Evolutionary conservation across 2,888 invertebrate species (phyloP), one percentile per base, ranked within the genome.

Genomic region (Serrognathus titanus): DNA sequence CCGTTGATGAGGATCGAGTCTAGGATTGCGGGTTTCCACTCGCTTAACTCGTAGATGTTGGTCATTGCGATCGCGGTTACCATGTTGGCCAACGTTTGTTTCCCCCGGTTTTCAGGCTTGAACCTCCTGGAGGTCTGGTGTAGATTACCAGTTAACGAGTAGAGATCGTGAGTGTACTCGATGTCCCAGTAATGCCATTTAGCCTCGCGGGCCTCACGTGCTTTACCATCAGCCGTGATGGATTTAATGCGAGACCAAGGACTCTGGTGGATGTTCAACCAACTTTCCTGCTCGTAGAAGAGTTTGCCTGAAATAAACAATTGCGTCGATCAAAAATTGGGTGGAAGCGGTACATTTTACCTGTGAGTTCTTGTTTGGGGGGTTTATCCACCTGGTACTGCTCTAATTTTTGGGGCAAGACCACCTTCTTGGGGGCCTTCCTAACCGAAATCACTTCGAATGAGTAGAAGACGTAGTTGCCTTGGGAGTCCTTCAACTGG

Each of bases 111-210:
- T 1, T 69, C 66, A 10, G 73, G 71, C 0, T 78, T 75, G 69
- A 89, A 89, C 61, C 79, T 80, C 0, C 71, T 66, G 37, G 85
- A 84, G 51, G 79, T 73, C 2, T 87, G 86, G 75, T 87, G 86
- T 11, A 88, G 67, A 36, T 81, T 81, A 1, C 88, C 87, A 82
- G 86, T 84, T 1, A 90, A 73, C 0, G 89, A 87, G 77, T 80
- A 89, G 0, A 90, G 73, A 59, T 86, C 86, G 1, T 84, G 82
- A 2, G 83, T 81, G 62, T 86, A 85, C 69, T 89, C 88, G 1
- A 88, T 81, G 59, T 87, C 84, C 82, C 84, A 90, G 51, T 85
- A 79, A 66, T 85, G 85, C 86, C 86, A 87, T 71, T 79, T 66
- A 37, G 66, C 64, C 5, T 70, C 69, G 3, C 61, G 59, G 20